Evolutionary conservation across 2,797 vertebrate genomes (phyloP), one percentile per base, ranked within the genome.

Genomic region (Nasua narica): DNA sequence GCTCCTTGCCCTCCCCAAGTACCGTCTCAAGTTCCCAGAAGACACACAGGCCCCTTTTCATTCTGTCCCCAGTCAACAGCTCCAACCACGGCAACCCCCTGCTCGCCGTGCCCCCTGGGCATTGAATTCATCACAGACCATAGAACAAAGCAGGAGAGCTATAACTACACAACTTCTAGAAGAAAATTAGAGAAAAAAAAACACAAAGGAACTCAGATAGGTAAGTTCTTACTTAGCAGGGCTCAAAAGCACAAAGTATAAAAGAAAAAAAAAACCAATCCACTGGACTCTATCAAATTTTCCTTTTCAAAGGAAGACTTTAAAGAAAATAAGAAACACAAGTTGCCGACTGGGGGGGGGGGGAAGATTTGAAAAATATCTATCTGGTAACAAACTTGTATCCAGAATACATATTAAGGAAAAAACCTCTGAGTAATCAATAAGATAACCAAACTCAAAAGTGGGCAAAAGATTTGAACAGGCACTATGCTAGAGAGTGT

Each of bases 101-200:
- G 19, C 11, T 3, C 27, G 2, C 9, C 2, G 4, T 7, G 46
- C 16, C 3, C 50, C 48, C 40, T 2, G 2, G 0, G 0, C 11
- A 5, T 4, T 10, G 10, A 7, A 43, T 37, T 46, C 29, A 1
- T 23, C 12, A 19, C 0, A 3, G 25, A 43, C 46, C 25, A 1
- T 0, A 37, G n/a, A 32, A 46, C 48, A 9, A 9, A 65, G 5
- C 0, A 10, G 1, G 5, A 37, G 29, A 52, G 32, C 19, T 3
- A 10, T 65, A 29, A 19, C 2, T 3, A 13, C 2, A 81, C 15
- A 67, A 40, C 40, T 15, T 32, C 40, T 50, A 78, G 76, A 52
- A 23, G 48, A 52, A 77, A 52, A 78, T 52, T 8, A 52, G 7
- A 52, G 76, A 23, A 52, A 43, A 52, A 43, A 40, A 35, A 78